Evolutionary conservation across 2,888 invertebrate genomes (phyloP), one percentile per base, ranked within the genome.

Genomic region (Colostygia pectinataria): DNA sequence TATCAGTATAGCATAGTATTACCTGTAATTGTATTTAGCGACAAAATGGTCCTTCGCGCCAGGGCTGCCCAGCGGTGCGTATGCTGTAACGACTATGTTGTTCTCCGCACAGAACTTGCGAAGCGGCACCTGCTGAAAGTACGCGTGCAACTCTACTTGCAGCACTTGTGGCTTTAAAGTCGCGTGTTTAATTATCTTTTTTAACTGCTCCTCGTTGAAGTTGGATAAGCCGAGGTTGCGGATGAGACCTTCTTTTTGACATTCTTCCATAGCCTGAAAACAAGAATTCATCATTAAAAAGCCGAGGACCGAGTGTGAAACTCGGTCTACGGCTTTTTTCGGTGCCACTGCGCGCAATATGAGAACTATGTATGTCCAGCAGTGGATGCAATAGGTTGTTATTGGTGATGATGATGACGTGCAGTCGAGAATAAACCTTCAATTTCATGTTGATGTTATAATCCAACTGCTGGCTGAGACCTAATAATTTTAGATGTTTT

Each of bases 161-260:
- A 95, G 76, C 54, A 94, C 94, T 47, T 94, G 92, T 1, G 96
- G 96, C 71, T 93, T 94, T 32, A 95, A 90, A 37, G 83, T 88
- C 0, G 93, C 91, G 14, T 74, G 75, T 10, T 92, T 81, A 57
- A 93, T 90, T 44, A 96, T 92, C 52, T 91, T 87, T 55, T 89
- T 71, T 42, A 96, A 90, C 83, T 97, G 97, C 9, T 81, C 71
- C 49, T 90, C 89, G 69, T 94, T 95, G 78, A 95, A 96, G 78
- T 97, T 97, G 38, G 96, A 96, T 39, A 96, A 71, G 2, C 96
- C 96, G 57, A 97, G 93, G n/a, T 95, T 92, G 67, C 91, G 93
- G 0, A 92, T 80, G 13, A 91, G 81, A 2, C 95, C 95, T 40
- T 88, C 82, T 55, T 90, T 90, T 34, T 95, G 94, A 68, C 93